Base-by-base conservation (phyloP, 2,797 vertebrate species). In the Stomatorhinus walkeri region DNA sequence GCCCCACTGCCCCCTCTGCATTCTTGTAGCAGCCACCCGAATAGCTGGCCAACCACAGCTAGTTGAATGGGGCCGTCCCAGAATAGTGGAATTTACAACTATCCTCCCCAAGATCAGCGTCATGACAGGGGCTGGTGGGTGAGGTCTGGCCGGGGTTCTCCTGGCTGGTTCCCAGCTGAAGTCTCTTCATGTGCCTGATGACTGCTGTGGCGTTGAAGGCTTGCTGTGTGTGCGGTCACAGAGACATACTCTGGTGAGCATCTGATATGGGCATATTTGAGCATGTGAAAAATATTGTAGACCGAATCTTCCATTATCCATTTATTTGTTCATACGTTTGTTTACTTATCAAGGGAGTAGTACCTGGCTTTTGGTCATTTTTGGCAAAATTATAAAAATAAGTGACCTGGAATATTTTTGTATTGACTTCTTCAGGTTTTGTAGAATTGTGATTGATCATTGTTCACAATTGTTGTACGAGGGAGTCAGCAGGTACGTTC, bases 161-260 rank as follows among this genome's bases (percentile, higher is more conserved):
- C 89, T 98, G 96, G 92, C 96, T 98, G 88, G 96, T 97, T 90
- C 98, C 97, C 91, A 99, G 95, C 93, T 99, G 98, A 91, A 99
- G 93, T 93, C 94, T 97, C 92, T 98, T 94, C 98, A 99, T 99
- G 94, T 99, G 98, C 88, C 98, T 94, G 88, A 99, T 97, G 93
- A 99, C 98, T 0, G 96, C 98, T 3, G 98, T 99, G 92, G 98
- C 98, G 0, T 99, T 99, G 94, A 99, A 99, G 9, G 98, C 98
- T 98, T 98, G 98, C 98, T 99, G 91, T 64, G 88, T 83, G 86
- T 12, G 32, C 12, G 79, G 19, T 81, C 40, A 59, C 59, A 87
- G n/a, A 81, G 64, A 22, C 59, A 64, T 3, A 14, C 28, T 36
- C 22, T 32, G 40, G 56, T 64, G 2, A 61, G 10, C 43, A 43